Evolutionary conservation across 2,113 vertebrate genomes (phyloP), one percentile per base, ranked within the genome.

Genomic region (Pseudorasbora parva): DNA sequence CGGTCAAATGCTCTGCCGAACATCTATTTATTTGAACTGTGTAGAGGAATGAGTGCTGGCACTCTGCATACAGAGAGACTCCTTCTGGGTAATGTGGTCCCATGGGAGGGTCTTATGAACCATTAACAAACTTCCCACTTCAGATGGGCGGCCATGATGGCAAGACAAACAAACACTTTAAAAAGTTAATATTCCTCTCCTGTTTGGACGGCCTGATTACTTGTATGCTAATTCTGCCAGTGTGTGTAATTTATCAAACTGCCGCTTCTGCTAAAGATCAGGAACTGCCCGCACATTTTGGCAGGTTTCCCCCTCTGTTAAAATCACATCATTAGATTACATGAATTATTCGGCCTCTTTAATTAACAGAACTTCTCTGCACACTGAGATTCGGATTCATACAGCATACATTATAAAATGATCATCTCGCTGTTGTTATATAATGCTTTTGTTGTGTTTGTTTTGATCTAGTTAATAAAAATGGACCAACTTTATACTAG

Each of bases 131-230:
- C 90, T 91, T 91, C 82, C 86, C 86, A 89, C 82, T 88, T 89
- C 90, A 84, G 85, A 87, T 89, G 85, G 86, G 88, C 62, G 21
- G 64, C 88, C 89, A 87, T 49, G 83, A 91, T 89, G 81, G 88
- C 87, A 89, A 87, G 91, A 87, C 91, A 93, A 93, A 91, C 90
- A 88, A 93, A 93, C 91, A 92, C 89, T 92, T 93, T 89, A 87
- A 90, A 91, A 93, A 90, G 78, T 86, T 87, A 90, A 91, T 92
- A 91, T 88, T 90, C 87, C 82, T 87, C 89, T 88, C 84, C 88
- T 90, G 90, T 93, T 93, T 92, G 89, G 86, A 87, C 85, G 85
- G 89, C 87, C 92, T 93, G 93, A 94, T 94, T 93, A 93, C 90
- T 89, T 86, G 86, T 66, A 88, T 92, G 93, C 92, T 92, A 93